These are phyloP conservation scores for Danio tinwini DNA, from an alignment of 2,797 vertebrate species.

Conservation along the genomic window DNA sequence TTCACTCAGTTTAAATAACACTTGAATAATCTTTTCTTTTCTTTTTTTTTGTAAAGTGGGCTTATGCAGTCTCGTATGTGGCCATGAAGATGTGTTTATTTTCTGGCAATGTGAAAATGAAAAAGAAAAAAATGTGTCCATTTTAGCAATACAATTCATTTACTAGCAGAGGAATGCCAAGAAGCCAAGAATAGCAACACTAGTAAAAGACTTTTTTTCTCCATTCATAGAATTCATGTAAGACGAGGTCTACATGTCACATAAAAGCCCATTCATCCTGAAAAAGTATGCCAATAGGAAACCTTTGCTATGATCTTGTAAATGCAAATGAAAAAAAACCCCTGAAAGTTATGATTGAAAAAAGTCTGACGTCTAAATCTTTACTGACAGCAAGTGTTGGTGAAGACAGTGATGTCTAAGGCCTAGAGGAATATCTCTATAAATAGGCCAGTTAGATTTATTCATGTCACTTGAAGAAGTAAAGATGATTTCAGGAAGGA, in stretches of 20 bases:
- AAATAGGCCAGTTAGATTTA: background rate
- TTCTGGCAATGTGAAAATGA: background rate
- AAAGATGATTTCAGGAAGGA: background rate
- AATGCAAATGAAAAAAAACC: background rate
- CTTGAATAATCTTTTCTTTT: no score
- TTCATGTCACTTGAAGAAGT: background rate
- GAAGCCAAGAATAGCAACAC: background rate
- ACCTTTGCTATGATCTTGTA: background rate
- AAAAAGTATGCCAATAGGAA: background rate
- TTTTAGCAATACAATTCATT: background rate
- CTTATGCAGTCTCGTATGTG: conserved; percentile 6
- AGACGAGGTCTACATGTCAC: background rate
- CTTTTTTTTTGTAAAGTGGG: background rate
- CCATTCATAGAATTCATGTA: background rate
- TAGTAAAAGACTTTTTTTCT: background rate
- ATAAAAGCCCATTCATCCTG: background rate
- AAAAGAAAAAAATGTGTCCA: no score
- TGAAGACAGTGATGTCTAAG: background rate
- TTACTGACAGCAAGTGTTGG: conserved; percentile 14
- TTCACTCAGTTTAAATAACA: no score
- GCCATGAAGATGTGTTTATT: conserved; percentile 25
- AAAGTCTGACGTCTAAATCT: background rate
- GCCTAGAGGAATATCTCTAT: conserved; percentile 18
- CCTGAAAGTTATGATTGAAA: background rate
- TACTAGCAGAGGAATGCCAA: background rate